Base-by-base conservation (phyloP, 2,113 vertebrate genomes). In the Oplegnathus fasciatus region DNA sequence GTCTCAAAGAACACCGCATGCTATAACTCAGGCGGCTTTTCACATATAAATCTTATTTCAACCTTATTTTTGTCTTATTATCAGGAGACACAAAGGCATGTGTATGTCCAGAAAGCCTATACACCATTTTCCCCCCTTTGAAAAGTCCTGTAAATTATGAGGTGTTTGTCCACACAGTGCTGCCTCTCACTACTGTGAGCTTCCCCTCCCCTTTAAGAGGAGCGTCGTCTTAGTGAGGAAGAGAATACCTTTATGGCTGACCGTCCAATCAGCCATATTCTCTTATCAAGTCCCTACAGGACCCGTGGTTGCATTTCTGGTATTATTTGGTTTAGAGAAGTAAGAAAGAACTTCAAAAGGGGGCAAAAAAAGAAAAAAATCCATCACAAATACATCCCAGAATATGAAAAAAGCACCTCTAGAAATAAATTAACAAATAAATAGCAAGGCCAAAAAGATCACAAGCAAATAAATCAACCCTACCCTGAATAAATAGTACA, bases 401-500 rank as follows among this genome's bases (percentile, higher is more conserved):
- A 89, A 88, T 74, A 85, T 78, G 73, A 80, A 90, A 88, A 89
- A 92, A 93, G 86, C 85, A 91, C 81, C 80, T 85, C 85, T 85
- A 90, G 84, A 90, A 93, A 93, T 93, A 94, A 94, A 87, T 94
- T 84, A 93, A 85, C 11, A 88, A 92, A 94, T 93, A 95, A 94
- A 94, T 93, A 93, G 82, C 76, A 79, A 89, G 79, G 86, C 58
- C 82, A 78, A 88, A 75, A 75, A 88, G 65, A 64, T 30, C 67
- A 78, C 44, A 86, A 78, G 71, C 50, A 81, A 90, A 88, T 80
- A 82, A 91, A 91, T 64, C 57, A 82, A 92, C 37, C 62, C 87
- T 91, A 94, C 83, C 89, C 88, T 92, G 90, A 94, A 95, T 95
- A 95, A 95, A 95, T 93, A 94, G 90, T 91, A 94, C 93, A 94